A percentile compares a stretch with the other conserved stretches of the same genome.
phyloP scores from a whole-genome alignment of 2,113 vertebrate species.

The Anseranas semipalmata region DNA sequence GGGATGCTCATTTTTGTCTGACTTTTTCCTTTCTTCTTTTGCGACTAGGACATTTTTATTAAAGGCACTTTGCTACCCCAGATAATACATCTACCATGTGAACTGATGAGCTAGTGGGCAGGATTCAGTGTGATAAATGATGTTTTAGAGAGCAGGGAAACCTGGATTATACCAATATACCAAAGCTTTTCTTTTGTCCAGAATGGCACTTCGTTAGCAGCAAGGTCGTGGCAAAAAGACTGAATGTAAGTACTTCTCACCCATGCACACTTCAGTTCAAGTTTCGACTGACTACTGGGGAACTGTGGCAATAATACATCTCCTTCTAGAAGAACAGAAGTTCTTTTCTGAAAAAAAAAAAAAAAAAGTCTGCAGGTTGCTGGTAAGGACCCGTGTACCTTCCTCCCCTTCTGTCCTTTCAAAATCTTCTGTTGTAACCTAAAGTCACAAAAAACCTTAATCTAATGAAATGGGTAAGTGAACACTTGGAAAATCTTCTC shows the following conservation, averaged over 20 bases:
- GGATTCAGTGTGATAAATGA: not conserved
- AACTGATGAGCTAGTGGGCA: not conserved
- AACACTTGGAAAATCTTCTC: not conserved
- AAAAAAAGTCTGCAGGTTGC: not conserved
- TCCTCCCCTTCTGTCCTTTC: not conserved
- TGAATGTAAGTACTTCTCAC: not conserved
- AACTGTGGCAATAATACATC: not conserved
- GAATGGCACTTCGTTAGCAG: not conserved
- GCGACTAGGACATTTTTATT: not conserved
- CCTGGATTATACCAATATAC: not conserved
- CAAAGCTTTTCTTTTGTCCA: not conserved
- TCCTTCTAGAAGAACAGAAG: not conserved
- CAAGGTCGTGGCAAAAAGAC: not conserved
- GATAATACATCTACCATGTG: not conserved
- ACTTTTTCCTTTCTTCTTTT: not conserved
- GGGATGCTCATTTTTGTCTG: not conserved
- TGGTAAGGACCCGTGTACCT: not conserved
- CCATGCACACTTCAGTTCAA: not conserved
- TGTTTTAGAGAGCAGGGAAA: not conserved
- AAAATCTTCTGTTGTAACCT: not conserved
- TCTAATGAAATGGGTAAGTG: not conserved
- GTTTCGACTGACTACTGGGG: not conserved
- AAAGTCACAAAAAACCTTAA: not conserved
- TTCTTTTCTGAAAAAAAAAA: not conserved
- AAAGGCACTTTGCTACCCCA: not conserved